Percentiles rank a stretch among this genome's conserved stretches.
Conservation (phyloP, 2,113 vertebrate genomes). For the Lates calcarifer region DNA sequence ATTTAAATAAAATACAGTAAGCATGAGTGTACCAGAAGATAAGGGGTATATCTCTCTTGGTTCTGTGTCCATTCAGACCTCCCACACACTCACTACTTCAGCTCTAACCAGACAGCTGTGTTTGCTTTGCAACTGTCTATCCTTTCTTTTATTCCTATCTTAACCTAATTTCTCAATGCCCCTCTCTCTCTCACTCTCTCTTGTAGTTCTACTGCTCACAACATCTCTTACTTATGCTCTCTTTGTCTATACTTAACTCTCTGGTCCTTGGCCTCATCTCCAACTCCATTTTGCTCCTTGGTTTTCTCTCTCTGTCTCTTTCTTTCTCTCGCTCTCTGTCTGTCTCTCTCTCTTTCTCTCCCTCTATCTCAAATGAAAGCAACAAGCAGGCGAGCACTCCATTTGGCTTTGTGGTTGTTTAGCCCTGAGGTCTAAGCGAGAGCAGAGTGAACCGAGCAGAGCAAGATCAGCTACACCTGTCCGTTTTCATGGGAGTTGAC, state of each 20-base stretch:
- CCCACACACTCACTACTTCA: neutral
- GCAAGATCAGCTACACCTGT: conserved; percentile 13
- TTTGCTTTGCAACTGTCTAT: neutral
- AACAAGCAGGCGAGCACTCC: conserved; percentile 37
- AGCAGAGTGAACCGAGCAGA: conserved; percentile 18
- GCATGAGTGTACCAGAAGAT: neutral
- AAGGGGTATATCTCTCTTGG: neutral
- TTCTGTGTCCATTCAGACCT: conserved; percentile 11
- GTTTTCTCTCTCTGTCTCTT: neutral
- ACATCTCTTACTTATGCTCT: neutral
- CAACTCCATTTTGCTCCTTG: conserved; percentile 32
- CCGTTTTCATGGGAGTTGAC: conserved; percentile 8
- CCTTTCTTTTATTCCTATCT: neutral
- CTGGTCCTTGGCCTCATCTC: conserved; percentile 17
- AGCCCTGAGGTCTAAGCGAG: conserved; percentile 54
- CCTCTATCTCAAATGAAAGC: conserved; percentile 55
- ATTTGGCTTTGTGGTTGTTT: conserved; percentile 63
- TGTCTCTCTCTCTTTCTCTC: neutral
- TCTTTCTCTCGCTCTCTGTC: neutral
- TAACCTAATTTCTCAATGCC: neutral
- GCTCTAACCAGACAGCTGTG: neutral
- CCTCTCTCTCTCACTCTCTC: neutral
- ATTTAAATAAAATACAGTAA: neutral
- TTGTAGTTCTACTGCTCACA: neutral
- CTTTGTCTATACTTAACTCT: conserved; percentile 18